Conservation (phyloP, 37 sponge, comb jelly and placozoan species). For the Beroe forskalii region DNA sequence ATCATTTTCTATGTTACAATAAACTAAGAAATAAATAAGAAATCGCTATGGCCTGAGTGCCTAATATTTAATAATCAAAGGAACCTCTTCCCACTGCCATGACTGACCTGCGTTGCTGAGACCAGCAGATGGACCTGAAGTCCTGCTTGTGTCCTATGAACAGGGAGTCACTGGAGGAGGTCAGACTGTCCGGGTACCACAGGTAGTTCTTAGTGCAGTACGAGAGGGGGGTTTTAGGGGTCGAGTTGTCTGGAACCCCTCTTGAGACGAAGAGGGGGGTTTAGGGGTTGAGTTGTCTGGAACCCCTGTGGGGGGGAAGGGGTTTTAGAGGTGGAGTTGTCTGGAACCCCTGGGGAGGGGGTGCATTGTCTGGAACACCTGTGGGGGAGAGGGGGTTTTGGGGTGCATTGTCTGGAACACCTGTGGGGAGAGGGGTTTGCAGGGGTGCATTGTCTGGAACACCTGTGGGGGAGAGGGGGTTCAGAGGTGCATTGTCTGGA, state of each 20-base stretch:
- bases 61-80: too few relatives aligned
- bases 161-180: constrained; percentile 12
- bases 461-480: too few relatives aligned
- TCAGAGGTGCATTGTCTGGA: too few relatives aligned
- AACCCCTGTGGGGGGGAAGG: background rate
- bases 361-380: too few relatives aligned
- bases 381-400: too few relatives aligned
- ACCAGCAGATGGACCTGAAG: constrained; percentile 48
- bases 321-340: background rate
- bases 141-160: constrained; percentile 53
- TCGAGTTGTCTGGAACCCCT: constrained; percentile 17
- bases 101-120: constrained; percentile 55
- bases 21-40: too few relatives aligned
- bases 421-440: too few relatives aligned
- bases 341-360: background rate
- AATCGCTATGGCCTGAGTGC: too few relatives aligned
- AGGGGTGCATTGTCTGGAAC: too few relatives aligned
- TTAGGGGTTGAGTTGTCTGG: background rate
- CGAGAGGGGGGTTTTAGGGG: background rate
- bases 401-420: too few relatives aligned
- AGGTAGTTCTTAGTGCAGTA: background rate
- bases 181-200: constrained; percentile 20
- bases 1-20: too few relatives aligned
- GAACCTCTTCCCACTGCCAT: too few relatives aligned
- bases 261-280: background rate